Evolutionary conservation across 2,113 vertebrate genomes (phyloP).

Genomic region (Cynopterus brachyotis): DNA sequence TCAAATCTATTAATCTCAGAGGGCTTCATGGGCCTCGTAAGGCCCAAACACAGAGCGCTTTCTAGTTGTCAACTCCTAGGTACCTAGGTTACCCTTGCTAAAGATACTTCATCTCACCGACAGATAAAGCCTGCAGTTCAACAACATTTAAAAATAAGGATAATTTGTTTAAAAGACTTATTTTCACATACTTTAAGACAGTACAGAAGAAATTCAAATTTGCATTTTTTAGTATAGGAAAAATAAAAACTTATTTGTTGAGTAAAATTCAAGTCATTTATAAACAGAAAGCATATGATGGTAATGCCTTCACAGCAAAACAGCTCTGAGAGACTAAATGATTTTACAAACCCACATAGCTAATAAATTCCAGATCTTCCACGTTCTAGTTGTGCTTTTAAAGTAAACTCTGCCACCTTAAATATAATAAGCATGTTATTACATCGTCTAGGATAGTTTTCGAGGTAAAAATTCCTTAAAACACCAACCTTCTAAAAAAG

Average conservation of each 20-base stretch:
- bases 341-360: not conserved
- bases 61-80: not conserved
- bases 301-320: slow-evolving; percentile 15
- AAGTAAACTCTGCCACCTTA: slow-evolving; percentile 17
- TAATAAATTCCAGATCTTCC: slow-evolving; percentile 27
- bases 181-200: not conserved
- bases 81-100: not conserved
- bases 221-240: not conserved
- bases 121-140: not conserved
- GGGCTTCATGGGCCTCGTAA: not conserved
- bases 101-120: not conserved
- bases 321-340: not conserved
- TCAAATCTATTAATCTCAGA: slow-evolving; percentile 1
- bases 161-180: not conserved
- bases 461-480: slow-evolving; percentile 56
- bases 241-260: slow-evolving; percentile 15
- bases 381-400: not conserved
- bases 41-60: not conserved
- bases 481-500: slow-evolving; percentile 38
- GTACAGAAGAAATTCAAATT: not conserved
- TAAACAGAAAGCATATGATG: not conserved
- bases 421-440: not conserved
- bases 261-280: slow-evolving; percentile 25
- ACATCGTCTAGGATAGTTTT: not conserved
- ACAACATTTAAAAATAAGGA: not conserved